These are phyloP conservation scores for Microcebus lehilahytsara DNA, from an alignment of 2,113 vertebrate species.

Conservation along the genomic window DNA sequence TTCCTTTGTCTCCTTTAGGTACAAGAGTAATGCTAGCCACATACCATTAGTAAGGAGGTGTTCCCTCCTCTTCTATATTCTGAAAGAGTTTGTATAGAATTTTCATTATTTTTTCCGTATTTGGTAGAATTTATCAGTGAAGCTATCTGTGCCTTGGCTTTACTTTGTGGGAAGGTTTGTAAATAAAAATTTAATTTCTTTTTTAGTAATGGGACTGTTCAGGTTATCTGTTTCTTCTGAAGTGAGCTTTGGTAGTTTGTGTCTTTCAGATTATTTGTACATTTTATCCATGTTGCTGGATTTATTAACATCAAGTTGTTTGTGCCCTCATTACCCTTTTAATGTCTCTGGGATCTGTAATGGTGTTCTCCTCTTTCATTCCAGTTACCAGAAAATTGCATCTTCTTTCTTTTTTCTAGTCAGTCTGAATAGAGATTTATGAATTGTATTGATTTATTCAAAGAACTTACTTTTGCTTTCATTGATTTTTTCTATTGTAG, in stretches of 20 bases:
- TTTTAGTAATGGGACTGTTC: background rate
- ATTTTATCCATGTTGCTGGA: background rate
- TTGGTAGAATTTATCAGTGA: constrained; percentile 15
- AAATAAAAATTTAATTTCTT: constrained; percentile 31
- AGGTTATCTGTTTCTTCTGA: constrained; percentile 1
- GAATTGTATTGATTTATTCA: background rate
- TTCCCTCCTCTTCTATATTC: constrained; percentile 3
- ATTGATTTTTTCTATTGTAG: background rate
- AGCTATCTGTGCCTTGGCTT: background rate
- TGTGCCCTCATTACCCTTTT: background rate
- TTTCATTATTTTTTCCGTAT: background rate
- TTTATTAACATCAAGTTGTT: background rate
- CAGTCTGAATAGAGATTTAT: background rate
- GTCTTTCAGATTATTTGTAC: background rate
- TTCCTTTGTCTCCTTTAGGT: background rate
- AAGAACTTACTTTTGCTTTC: background rate
- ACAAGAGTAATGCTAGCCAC: background rate
- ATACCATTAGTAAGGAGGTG: background rate
- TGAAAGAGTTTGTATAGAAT: constrained; percentile 14
- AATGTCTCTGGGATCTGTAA: background rate
- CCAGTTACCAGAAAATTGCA: background rate
- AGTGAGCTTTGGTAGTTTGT: background rate
- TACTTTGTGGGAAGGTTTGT: background rate
- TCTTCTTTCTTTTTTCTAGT: background rate
- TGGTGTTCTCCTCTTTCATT: background rate